Conservation (phyloP, 2,113 vertebrate genomes). For the Apaloderma vittatum region DNA sequence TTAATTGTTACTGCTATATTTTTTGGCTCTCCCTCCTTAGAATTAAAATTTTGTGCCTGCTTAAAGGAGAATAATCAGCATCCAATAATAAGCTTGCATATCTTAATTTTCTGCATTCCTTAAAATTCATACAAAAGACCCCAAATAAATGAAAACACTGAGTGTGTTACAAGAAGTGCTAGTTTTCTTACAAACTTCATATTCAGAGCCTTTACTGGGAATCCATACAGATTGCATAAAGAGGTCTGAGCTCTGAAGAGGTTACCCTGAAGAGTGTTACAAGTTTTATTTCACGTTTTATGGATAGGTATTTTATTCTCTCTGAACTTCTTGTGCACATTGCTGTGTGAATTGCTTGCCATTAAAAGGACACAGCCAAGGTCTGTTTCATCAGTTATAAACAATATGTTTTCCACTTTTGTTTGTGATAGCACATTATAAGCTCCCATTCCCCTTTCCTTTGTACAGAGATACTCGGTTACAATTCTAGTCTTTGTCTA, state of each 20-base stretch:
- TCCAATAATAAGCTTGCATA: not conserved
- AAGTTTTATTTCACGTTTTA: constrained; percentile 36
- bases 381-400: constrained; percentile 37
- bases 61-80: not conserved
- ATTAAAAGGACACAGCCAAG: constrained; percentile 5
- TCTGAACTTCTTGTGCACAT: constrained; percentile 12
- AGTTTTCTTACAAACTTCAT: not conserved
- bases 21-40: constrained; percentile 16
- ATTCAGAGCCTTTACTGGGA: not conserved
- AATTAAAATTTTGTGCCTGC: not conserved
- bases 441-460: not conserved
- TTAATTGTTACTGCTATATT: constrained; percentile 54
- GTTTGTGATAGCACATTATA: constrained; percentile 30
- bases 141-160: not conserved
- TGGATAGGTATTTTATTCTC: constrained; percentile 13
- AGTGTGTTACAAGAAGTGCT: not conserved
- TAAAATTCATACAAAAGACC: not conserved
- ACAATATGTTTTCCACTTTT: not conserved
- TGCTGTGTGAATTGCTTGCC: not conserved
- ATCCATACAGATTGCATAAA: not conserved
- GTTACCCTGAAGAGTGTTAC: not conserved
- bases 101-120: not conserved
- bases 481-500: not conserved
- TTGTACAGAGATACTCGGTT: not conserved
- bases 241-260: not conserved